phyloP scores from a whole-genome alignment of 2,888 invertebrate genomes.

The Thymelicus acteon region DNA sequence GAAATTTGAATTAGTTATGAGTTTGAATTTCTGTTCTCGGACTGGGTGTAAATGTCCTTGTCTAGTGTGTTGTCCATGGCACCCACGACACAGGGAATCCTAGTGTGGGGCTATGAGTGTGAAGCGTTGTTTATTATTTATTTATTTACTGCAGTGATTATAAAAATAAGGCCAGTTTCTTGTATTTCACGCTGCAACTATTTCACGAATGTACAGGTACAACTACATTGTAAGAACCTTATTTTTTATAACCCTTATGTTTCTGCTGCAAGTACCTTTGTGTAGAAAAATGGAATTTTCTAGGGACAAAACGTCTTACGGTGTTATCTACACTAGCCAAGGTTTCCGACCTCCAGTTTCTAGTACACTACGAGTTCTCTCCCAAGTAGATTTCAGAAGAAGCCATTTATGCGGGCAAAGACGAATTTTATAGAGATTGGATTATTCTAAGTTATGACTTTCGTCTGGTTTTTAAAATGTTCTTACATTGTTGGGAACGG shows the following conservation, averaged over 20 bases:
- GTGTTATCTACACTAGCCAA: constrained; percentile 22
- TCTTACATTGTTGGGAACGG: no score
- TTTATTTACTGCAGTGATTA: no score
- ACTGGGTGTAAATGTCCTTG: no score
- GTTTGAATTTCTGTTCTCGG: no score
- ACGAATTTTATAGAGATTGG: constrained; percentile 20
- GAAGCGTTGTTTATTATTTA: no score
- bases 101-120: no score
- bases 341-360: constrained; percentile 4
- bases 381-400: constrained; percentile 16
- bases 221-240: background rate
- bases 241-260: background rate
- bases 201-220: background rate
- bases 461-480: background rate
- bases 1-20: no score
- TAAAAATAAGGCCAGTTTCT: no score
- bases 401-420: constrained; percentile 3
- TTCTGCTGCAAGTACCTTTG: background rate
- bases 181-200: no score
- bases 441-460: constrained; percentile 3
- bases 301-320: constrained; percentile 1
- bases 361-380: constrained; percentile 12
- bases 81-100: no score
- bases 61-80: no score
- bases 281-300: constrained; percentile 4